A percentile compares a stretch with the other conserved stretches of the same genome.
phyloP scores from a whole-genome alignment of 2,113 vertebrate genomes.

The Dissostichus mawsoni region DNA sequence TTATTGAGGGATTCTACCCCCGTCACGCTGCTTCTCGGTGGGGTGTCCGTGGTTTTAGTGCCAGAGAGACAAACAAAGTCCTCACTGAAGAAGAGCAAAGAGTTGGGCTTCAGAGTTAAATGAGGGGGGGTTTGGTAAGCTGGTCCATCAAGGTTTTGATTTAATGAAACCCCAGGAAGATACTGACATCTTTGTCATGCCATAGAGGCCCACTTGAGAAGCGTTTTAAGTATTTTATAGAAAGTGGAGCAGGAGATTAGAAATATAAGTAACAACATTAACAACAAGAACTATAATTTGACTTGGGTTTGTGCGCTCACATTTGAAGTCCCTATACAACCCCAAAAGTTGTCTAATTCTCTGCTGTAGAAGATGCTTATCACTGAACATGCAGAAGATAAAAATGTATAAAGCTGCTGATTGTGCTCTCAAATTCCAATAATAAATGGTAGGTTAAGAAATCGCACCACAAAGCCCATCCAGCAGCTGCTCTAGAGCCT shows the following conservation, averaged over 20 bases:
- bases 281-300: too few relatives aligned
- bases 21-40: neutral
- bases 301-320: too few relatives aligned
- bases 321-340: neutral
- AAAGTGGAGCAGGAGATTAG: neutral
- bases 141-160: conserved; percentile 1
- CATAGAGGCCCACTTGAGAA: neutral
- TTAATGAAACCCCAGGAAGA: neutral
- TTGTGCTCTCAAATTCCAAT: neutral
- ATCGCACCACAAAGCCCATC: neutral
- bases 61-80: conserved; percentile 18
- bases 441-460: neutral
- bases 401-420: neutral
- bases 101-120: conserved; percentile 46
- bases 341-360: neutral
- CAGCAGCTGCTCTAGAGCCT: neutral
- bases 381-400: neutral
- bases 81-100: conserved; percentile 1
- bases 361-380: conserved; percentile 3
- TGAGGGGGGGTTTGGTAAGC: conserved; percentile 8
- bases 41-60: conserved; percentile 1
- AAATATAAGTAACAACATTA: too few relatives aligned
- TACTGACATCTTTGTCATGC: neutral
- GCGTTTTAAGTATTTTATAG: neutral
- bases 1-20: conserved; percentile 28